Percentiles rank a stretch among this genome's conserved stretches.
phyloP scores from a whole-genome alignment of 1,140 invertebrate species.

The Portunus trituberculatus region DNA sequence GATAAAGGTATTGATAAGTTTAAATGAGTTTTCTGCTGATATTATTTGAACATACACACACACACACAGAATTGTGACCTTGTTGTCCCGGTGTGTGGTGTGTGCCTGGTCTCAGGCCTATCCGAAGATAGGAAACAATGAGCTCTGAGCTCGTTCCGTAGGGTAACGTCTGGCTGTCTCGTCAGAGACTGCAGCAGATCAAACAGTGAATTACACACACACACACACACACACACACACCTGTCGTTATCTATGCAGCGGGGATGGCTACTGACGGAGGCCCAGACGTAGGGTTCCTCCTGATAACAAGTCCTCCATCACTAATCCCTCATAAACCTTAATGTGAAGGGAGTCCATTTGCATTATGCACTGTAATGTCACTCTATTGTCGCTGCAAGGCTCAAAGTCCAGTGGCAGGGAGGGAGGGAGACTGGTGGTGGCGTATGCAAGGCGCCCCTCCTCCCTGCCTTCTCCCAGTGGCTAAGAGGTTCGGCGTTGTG shows the following conservation, averaged over 20 bases:
- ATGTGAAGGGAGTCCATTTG: neutral
- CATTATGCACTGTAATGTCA: conserved; percentile 7
- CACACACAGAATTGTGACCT: too few relatives aligned
- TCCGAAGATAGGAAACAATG: too few relatives aligned
- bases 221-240: too few relatives aligned
- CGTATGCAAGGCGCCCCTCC: neutral
- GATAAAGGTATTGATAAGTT: too few relatives aligned
- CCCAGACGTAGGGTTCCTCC: neutral
- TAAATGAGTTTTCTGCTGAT: too few relatives aligned
- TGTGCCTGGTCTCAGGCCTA: too few relatives aligned
- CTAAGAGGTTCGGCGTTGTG: neutral
- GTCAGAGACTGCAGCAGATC: too few relatives aligned
- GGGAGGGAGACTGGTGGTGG: neutral
- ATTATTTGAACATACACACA: too few relatives aligned
- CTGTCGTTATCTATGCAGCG: neutral
- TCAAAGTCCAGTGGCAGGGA: neutral
- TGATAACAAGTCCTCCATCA: neutral
- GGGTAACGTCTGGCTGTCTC: too few relatives aligned
- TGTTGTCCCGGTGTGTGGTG: too few relatives aligned
- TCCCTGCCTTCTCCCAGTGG: neutral
- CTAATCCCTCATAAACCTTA: neutral
- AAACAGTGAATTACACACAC: too few relatives aligned
- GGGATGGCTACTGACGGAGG: neutral
- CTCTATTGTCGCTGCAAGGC: neutral
- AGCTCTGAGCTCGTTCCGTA: too few relatives aligned